Conservation (phyloP, 2,797 vertebrate species). For the Lepilemur septentrionalis region DNA sequence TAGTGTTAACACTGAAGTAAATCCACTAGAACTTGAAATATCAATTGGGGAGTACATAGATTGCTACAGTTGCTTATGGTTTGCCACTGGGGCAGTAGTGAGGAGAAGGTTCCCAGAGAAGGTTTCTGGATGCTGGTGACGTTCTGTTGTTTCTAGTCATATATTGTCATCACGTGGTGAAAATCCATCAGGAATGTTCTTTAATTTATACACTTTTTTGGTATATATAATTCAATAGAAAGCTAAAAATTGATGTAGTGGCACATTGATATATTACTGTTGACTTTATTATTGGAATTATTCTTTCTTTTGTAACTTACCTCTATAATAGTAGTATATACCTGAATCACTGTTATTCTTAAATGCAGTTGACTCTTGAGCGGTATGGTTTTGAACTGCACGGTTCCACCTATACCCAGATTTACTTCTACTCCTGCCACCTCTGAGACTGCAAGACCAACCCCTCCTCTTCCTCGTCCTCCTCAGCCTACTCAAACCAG, state of each 20-base stretch:
- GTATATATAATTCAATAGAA: neutral
- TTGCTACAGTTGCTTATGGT: neutral
- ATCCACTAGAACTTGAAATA: neutral
- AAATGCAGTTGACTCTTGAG: neutral
- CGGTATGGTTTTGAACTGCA: neutral
- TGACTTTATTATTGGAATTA: neutral
- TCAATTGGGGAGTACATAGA: neutral
- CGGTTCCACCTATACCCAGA: neutral
- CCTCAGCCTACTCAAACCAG: neutral
- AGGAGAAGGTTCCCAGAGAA: neutral
- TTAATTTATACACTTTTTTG: neutral
- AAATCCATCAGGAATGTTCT: neutral
- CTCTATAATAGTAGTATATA: neutral
- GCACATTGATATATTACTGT: neutral
- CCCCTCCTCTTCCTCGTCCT: no score
- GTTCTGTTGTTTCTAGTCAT: neutral
- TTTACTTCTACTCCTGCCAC: neutral
- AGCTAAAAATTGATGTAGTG: neutral
- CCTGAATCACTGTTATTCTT: neutral
- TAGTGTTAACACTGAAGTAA: neutral
- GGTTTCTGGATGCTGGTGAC: neutral
- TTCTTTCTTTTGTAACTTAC: neutral
- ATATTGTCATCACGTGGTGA: neutral
- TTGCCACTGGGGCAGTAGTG: fast-evolving
- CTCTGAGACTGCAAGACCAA: neutral